phyloP scores from a whole-genome alignment of 2,113 vertebrate species.

The Dromaius novaehollandiae region DNA sequence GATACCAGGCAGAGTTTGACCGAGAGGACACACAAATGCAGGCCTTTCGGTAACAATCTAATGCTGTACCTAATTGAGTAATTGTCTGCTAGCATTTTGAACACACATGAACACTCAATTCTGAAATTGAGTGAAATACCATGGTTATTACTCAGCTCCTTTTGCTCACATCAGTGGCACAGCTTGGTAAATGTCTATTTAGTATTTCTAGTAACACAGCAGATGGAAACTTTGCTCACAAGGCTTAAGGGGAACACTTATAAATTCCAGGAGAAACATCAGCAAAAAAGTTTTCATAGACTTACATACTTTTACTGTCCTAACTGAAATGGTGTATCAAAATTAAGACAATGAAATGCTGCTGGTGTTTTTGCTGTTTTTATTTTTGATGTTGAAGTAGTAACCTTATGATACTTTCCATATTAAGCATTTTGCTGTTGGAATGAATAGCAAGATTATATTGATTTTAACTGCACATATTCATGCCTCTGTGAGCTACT shows the following conservation, averaged over 20 bases:
- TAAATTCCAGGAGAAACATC: neutral
- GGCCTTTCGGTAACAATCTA: neutral
- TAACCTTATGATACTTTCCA: neutral
- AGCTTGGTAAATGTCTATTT: neutral
- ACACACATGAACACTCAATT: neutral
- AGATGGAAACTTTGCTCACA: neutral
- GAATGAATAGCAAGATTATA: neutral
- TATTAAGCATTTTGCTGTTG: neutral
- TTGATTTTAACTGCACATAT: neutral
- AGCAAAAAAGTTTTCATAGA: neutral
- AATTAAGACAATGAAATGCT: neutral
- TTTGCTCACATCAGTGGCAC: neutral
- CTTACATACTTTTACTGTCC: neutral
- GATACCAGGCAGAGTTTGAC: neutral
- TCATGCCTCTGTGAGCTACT: neutral
- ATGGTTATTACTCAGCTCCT: neutral
- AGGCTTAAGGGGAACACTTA: neutral
- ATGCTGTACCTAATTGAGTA: neutral
- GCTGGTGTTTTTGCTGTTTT: neutral
- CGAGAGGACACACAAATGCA: neutral
- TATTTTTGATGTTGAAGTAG: neutral
- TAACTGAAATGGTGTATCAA: neutral
- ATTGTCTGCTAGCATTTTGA: slow-evolving; percentile 7
- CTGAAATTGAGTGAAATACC: neutral
- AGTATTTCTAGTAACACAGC: neutral